Evolutionary conservation across 2,797 vertebrate genomes (phyloP).

Genomic region (Tolypeutes matacus): DNA sequence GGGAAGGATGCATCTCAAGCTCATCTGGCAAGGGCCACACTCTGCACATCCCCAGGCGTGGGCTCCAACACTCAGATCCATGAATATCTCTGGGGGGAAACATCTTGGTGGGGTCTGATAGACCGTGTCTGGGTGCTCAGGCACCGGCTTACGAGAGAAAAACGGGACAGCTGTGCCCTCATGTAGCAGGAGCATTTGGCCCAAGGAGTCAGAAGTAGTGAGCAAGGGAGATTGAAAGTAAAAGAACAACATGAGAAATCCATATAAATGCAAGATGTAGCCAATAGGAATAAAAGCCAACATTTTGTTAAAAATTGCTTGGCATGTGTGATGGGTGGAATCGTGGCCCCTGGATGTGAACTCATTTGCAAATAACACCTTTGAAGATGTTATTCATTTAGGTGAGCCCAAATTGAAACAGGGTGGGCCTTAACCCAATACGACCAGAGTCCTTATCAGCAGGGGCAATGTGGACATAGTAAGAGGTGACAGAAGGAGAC

Average conservation of each 20-base stretch:
- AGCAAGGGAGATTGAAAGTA: not conserved
- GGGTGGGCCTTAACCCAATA: no score
- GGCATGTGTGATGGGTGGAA: no score
- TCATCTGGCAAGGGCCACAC: rapidly evolving
- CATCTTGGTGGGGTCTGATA: slow-evolving; percentile 11
- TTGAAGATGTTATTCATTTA: no score
- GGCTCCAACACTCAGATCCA: rapidly evolving
- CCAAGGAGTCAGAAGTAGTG: not conserved
- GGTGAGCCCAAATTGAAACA: no score
- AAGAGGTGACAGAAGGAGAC: no score
- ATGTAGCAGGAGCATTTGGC: rapidly evolving
- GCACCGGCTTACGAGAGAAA: not conserved
- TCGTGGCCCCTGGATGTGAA: no score
- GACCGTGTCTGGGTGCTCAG: not conserved
- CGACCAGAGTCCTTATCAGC: no score
- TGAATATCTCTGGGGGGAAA: not conserved
- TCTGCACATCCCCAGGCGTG: rapidly evolving
- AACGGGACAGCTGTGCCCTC: rapidly evolving
- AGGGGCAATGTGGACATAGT: no score
- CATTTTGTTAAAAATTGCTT: rapidly evolving
- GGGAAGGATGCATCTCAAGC: not conserved
- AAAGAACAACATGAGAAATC: rapidly evolving
- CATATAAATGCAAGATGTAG: rapidly evolving
- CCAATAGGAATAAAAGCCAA: rapidly evolving
- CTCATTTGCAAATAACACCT: no score